phyloP scores from a whole-genome alignment of 2,797 vertebrate genomes.

The Semotilus atromaculatus region DNA sequence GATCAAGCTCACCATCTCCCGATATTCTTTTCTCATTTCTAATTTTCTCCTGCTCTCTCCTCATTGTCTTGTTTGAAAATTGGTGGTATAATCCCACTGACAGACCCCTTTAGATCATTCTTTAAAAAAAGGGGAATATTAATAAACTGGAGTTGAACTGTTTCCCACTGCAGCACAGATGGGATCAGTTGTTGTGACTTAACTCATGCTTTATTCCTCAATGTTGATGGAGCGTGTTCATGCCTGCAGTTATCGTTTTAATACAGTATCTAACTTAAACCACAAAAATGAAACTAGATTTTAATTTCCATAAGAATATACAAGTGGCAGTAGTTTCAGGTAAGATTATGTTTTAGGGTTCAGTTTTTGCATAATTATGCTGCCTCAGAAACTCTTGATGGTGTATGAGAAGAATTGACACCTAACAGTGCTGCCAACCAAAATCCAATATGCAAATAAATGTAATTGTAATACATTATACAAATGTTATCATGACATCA shows the following conservation, averaged over 20 bases:
- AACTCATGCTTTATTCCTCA: slow-evolving; percentile 1
- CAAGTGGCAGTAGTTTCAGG: neutral
- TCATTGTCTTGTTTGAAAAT: slow-evolving; percentile 71
- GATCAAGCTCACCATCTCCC: slow-evolving; percentile 26
- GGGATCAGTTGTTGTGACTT: slow-evolving; percentile 23
- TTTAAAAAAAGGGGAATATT: slow-evolving; percentile 68
- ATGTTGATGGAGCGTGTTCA: neutral
- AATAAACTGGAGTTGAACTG: slow-evolving; percentile 65
- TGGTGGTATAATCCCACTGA: slow-evolving; percentile 71
- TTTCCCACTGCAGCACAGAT: slow-evolving; percentile 47
- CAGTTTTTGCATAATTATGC: no score
- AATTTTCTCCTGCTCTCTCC: slow-evolving; percentile 59
- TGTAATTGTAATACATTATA: neutral
- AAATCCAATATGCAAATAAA: slow-evolving; percentile 1
- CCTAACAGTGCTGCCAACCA: neutral
- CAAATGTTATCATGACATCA: neutral
- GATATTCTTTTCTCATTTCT: slow-evolving; percentile 22
- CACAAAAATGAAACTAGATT: neutral
- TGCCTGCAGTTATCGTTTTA: neutral
- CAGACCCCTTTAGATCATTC: slow-evolving; percentile 74
- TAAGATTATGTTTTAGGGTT: neutral
- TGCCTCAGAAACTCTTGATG: neutral
- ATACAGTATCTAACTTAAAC: neutral
- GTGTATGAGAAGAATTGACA: neutral
- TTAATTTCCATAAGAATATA: neutral